Evolutionary conservation across 2,888 invertebrate genomes (phyloP), one percentile per base, ranked within the genome.

Genomic region (Timema cristinae): DNA sequence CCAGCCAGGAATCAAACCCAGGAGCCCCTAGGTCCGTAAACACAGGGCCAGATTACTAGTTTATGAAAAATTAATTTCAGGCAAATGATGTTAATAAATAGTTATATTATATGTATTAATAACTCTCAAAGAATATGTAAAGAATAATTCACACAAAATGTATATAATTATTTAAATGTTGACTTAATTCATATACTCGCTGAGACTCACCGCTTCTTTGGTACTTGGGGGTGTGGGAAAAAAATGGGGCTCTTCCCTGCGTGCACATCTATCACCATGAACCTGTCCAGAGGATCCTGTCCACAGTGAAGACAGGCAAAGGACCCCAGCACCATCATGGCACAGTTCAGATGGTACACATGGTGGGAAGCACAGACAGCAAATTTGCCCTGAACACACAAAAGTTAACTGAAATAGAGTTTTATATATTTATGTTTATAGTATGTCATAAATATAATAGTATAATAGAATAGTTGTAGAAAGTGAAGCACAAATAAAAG

Each of bases 271-370:
- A 92, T 85, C 50, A 85, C 80, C 50, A 91, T 87, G 77, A 88
- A 86, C 69, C 82, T 82, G 59, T 86, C 84, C 0, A 86, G 83
- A 0, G 87, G 87, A 72, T 87, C 83, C 76, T 82, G 82, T 68
- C 89, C 90, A 80, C 93, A 93, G 79, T 93, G 93, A 6, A 92
- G 91, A 81, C 93, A 93, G 74, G 85, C 81, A 63, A 83, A 82
- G 56, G 84, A 84, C 74, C 81, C 80, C 50, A 81, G 79, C 9
- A 78, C 81, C 78, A 84, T 83, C n/a, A 87, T 81, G 13, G 90
- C 90, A 79, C 96, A 96, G 71, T 91, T 90, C 71, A 90, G 84
- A 83, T 96, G 96, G 82, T 92, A 95, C 76, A 93, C 88, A 82
- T 96, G 96, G 32, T 88, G 87, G 72, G 87, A 84, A 69, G 87